A percentile compares a stretch with the other conserved stretches of the same genome.
Conservation (phyloP, 2,113 vertebrate species). For the Heloderma charlesbogerti region DNA sequence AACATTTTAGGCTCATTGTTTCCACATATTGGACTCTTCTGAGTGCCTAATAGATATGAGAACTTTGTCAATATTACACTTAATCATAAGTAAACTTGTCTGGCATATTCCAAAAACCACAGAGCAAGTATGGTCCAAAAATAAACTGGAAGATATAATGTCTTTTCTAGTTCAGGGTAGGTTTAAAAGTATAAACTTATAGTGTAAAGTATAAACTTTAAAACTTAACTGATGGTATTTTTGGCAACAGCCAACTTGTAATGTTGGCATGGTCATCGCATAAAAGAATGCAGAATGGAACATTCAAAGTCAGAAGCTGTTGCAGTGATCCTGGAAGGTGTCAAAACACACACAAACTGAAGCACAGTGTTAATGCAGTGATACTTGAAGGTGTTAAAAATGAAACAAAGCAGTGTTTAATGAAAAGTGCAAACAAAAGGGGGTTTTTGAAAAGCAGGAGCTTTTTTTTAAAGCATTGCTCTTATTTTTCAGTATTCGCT, state of each 20-base stretch:
- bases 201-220: too few species aligned
- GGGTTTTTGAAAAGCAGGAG: not conserved
- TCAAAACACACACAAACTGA: not conserved
- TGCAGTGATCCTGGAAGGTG: not conserved
- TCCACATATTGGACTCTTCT: not conserved
- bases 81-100: not conserved
- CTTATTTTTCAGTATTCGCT: slow-evolving; percentile 81
- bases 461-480: not conserved
- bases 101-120: not conserved
- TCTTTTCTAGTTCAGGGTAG: not conserved
- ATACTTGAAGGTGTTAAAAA: slow-evolving; percentile 28
- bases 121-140: not conserved
- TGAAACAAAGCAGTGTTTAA: too few species aligned
- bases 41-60: not conserved
- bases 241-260: not conserved
- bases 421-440: accelerated
- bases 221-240: not conserved
- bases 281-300: not conserved
- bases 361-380: not conserved
- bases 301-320: not conserved
- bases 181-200: not conserved
- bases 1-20: not conserved
- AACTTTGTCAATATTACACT: not conserved
- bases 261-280: not conserved
- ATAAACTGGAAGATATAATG: not conserved